phyloP scores from a whole-genome alignment of 2,113 vertebrate species.

The Scomber scombrus region DNA sequence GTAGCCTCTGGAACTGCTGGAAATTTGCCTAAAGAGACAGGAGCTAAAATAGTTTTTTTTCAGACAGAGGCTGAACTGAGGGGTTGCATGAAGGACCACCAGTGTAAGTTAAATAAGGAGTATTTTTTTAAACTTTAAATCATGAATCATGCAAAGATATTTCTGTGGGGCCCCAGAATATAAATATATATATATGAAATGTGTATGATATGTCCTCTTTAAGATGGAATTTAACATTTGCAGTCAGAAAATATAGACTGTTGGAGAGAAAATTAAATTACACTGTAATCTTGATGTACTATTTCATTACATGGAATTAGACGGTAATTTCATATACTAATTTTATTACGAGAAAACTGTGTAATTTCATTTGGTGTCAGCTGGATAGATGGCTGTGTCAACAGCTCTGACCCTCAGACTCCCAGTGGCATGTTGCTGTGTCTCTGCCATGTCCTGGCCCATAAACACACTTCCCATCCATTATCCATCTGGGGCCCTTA shows the following conservation, averaged over 20 bases:
- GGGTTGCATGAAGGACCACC: no score
- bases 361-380: slow-evolving; percentile 55
- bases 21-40: no score
- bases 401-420: slow-evolving; percentile 41
- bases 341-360: slow-evolving; percentile 1
- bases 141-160: no score
- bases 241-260: background rate
- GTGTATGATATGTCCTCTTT: no score
- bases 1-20: no score
- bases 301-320: slow-evolving; percentile 18
- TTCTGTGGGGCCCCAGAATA: no score
- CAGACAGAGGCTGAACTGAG: no score
- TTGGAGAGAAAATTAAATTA: slow-evolving; percentile 9
- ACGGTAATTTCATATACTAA: slow-evolving; percentile 31
- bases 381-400: slow-evolving; percentile 40
- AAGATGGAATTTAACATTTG: background rate
- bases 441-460: slow-evolving; percentile 12
- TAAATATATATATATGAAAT: no score
- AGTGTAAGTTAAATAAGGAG: no score
- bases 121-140: no score
- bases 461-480: slow-evolving; percentile 65
- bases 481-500: slow-evolving; percentile 72
- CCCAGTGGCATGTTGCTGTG: slow-evolving; percentile 37
- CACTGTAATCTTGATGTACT: background rate
- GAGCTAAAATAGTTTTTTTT: no score